Evolutionary conservation across 2,797 vertebrate genomes (phyloP), one percentile per base, ranked within the genome.

Genomic region (Morus bassanus): DNA sequence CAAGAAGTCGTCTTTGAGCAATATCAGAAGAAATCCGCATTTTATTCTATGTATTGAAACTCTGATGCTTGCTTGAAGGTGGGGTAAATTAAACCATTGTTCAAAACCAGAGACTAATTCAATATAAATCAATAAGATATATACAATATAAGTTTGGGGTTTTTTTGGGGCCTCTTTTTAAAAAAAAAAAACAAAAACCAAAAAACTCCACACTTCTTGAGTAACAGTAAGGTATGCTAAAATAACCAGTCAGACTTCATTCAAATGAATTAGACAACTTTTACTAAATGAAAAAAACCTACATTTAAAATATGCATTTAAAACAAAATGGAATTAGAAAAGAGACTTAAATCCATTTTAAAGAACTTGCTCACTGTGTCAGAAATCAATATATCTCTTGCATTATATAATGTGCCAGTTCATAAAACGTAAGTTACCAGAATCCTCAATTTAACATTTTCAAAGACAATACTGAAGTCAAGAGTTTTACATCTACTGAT

Each of bases 251-350:
- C 98, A 98, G 96, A 96, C 96, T 97, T 98, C 97, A 91, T 97
- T 98, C 97, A 96, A 98, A 97, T 98, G 97, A 98, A 98, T 98
- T 98, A 98, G 98, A 98, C 98, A 98, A 98, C 97, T 98, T 98
- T 98, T 98, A 98, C 98, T 98, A 98, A 98, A 98, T 98, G 98
- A 98, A 98, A 98, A 98, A 97, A 96, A 90, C 89, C 97, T 98
- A 98, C 98, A 98, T 98, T 98, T 98, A 98, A 98, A 98, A 98
- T 98, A 98, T 95, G 98, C 97, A 96, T 97, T 98, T 98, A 98
- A 98, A 98, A 97, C 97, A 98, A 98, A 98, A 96, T 93, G 94
- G 97, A 98, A 98, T 98, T 98, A 98, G 97, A 98, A 96, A 98
- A 97, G 95, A 98, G 94, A 97, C 93, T 90, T 85, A 90, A 97